Evolutionary conservation across 1,140 invertebrate genomes (phyloP).

Genomic region (Macrobrachium rosenbergii): DNA sequence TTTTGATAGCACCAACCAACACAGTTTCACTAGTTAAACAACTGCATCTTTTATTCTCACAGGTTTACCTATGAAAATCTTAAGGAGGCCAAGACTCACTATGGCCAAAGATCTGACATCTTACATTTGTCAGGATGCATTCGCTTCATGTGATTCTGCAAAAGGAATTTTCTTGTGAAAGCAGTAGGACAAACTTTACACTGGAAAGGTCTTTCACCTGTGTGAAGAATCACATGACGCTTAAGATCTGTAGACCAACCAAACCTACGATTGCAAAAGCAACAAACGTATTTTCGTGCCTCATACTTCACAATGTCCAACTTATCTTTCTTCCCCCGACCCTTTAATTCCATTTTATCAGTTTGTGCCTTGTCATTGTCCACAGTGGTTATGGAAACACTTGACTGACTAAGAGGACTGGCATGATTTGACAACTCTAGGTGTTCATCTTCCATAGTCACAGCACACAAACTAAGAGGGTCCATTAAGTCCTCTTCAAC

Average conservation of each 20-base stretch:
- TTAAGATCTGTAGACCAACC: conserved; percentile 66
- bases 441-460: conserved; percentile 65
- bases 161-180: conserved; percentile 65
- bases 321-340: conserved; percentile 26
- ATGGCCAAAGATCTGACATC: conserved; percentile 62
- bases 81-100: conserved; percentile 32
- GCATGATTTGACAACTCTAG: conserved; percentile 36
- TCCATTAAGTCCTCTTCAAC: conserved; percentile 59
- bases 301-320: conserved; percentile 60
- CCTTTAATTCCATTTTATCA: conserved; percentile 45
- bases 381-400: not conserved
- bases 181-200: conserved; percentile 60
- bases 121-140: conserved; percentile 63
- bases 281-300: conserved; percentile 61
- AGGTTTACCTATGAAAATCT: not conserved
- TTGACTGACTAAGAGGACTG: conserved; percentile 26
- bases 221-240: conserved; percentile 65
- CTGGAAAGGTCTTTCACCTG: conserved; percentile 65
- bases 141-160: conserved; percentile 65
- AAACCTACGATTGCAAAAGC: conserved; percentile 63
- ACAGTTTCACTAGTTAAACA: conserved; percentile 14
- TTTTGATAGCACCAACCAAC: not conserved
- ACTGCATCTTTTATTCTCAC: conserved; percentile 16
- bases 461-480: conserved; percentile 64
- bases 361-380: conserved; percentile 36